A percentile compares a stretch with the other conserved stretches of the same genome.
Conservation (phyloP, 2,797 vertebrate species). For the Nannoperca australis region DNA sequence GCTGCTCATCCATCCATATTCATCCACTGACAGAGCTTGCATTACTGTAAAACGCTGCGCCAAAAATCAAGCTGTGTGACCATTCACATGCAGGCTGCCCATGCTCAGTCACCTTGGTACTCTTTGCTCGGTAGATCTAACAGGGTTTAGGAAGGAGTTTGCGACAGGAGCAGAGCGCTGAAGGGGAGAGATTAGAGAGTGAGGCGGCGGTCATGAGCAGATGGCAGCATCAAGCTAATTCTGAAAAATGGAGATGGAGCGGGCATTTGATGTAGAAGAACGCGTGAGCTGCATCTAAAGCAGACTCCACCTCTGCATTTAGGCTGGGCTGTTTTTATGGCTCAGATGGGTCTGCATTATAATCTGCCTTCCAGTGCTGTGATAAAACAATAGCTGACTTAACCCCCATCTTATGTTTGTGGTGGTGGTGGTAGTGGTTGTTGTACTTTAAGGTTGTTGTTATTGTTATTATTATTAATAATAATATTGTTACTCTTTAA, state of each 20-base stretch:
- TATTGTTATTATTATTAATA: slow-evolving; percentile 60
- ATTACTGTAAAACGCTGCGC: slow-evolving; percentile 8
- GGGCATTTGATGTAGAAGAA: slow-evolving; percentile 89
- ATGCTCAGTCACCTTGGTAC: slow-evolving; percentile 63
- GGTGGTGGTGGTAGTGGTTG: slow-evolving; percentile 37
- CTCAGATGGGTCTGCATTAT: slow-evolving; percentile 93
- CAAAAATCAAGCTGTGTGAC: slow-evolving; percentile 33
- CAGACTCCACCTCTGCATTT: slow-evolving; percentile 82
- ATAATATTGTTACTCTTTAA: slow-evolving; percentile 66
- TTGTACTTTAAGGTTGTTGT: slow-evolving; percentile 59
- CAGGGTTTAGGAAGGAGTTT: slow-evolving; percentile 51
- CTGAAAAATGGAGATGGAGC: slow-evolving; percentile 93
- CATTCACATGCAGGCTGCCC: slow-evolving; percentile 40
- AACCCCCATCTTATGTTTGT: slow-evolving; percentile 70
- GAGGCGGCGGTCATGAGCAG: slow-evolving; percentile 89
- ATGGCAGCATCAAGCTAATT: slow-evolving; percentile 94
- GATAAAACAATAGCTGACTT: slow-evolving; percentile 79
- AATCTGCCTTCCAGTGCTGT: slow-evolving; percentile 88
- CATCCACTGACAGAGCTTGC: slow-evolving; percentile 27
- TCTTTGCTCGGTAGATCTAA: slow-evolving; percentile 57
- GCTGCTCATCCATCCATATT: slow-evolving; percentile 35
- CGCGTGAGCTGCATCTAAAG: slow-evolving; percentile 89
- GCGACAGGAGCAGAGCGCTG: slow-evolving; percentile 64
- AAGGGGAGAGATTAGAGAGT: slow-evolving; percentile 84
- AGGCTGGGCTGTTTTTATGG: slow-evolving; percentile 79